Evolutionary conservation across 2,888 invertebrate genomes (phyloP).

Genomic region (Nomada fabriciana): DNA sequence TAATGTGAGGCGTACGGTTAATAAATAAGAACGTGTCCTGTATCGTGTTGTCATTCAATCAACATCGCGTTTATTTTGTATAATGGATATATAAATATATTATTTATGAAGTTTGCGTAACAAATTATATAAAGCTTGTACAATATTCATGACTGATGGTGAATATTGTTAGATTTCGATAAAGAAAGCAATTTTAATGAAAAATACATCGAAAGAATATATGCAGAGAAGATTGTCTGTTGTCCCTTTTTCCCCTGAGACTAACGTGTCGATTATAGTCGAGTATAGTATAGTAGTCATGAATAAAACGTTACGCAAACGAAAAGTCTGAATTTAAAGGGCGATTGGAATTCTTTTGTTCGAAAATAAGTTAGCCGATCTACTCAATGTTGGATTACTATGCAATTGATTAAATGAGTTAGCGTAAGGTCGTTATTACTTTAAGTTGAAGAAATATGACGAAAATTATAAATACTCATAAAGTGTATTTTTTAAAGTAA

Average conservation of each 20-base stretch:
- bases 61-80: slow-evolving; percentile 25
- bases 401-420: not conserved
- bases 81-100: not conserved
- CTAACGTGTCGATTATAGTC: not conserved
- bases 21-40: slow-evolving; percentile 47
- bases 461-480: slow-evolving; percentile 48
- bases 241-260: no score
- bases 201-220: not conserved
- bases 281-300: not conserved
- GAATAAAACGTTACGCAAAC: slow-evolving; percentile 5
- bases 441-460: slow-evolving; percentile 21
- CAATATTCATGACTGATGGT: slow-evolving; percentile 6
- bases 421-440: not conserved
- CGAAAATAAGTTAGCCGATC: not conserved
- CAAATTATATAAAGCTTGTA: not conserved
- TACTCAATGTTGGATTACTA: slow-evolving; percentile 3
- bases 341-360: not conserved
- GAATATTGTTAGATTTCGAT: not conserved
- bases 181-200: not conserved
- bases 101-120: slow-evolving; percentile 50
- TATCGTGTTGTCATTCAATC: slow-evolving; percentile 15
- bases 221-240: no score
- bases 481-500: slow-evolving; percentile 55
- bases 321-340: not conserved
- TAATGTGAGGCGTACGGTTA: slow-evolving; percentile 36